Evolutionary conservation across 2,113 vertebrate species (phyloP).

Genomic region (Hippocampus abdominalis): DNA sequence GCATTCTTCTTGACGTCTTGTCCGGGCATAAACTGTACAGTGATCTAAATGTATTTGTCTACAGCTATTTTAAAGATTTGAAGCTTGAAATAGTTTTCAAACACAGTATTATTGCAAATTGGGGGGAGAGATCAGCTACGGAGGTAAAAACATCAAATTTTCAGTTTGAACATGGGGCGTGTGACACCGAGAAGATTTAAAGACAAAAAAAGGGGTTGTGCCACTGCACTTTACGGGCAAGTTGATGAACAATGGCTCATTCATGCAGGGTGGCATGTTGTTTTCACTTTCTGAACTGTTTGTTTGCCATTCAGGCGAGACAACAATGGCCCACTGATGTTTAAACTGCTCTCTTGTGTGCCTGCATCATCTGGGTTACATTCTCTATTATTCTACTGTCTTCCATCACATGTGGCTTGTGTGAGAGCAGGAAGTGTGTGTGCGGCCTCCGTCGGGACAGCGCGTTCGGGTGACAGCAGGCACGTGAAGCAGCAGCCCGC

Average conservation of each 20-base stretch:
- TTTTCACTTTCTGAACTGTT: conserved; percentile 18
- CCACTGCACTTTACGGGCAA: conserved; percentile 24
- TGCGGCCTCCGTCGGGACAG: conserved; percentile 25
- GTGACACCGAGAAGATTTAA: not conserved
- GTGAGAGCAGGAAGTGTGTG: conserved; percentile 25
- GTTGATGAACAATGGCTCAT: conserved; percentile 12
- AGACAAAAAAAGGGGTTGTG: conserved; percentile 2
- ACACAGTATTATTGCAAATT: no score
- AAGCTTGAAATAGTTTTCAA: no score
- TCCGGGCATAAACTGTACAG: no score
- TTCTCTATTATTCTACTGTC: conserved; percentile 2
- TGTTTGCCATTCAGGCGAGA: conserved; percentile 5
- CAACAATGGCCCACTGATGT: conserved; percentile 1
- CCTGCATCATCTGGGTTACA: conserved; percentile 6
- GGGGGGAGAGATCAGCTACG: no score
- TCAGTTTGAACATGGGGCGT: not conserved
- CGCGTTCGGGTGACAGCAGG: conserved; percentile 29
- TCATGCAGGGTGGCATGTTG: conserved; percentile 14
- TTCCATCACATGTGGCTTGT: conserved; percentile 20
- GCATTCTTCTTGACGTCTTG: no score
- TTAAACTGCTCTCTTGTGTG: conserved; percentile 7
- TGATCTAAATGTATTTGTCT: no score
- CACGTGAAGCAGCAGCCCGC: conserved; percentile 15
- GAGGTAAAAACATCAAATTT: no score
- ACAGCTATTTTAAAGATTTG: no score